Conservation (phyloP, 2,113 vertebrate species). For the Candoia aspera region DNA sequence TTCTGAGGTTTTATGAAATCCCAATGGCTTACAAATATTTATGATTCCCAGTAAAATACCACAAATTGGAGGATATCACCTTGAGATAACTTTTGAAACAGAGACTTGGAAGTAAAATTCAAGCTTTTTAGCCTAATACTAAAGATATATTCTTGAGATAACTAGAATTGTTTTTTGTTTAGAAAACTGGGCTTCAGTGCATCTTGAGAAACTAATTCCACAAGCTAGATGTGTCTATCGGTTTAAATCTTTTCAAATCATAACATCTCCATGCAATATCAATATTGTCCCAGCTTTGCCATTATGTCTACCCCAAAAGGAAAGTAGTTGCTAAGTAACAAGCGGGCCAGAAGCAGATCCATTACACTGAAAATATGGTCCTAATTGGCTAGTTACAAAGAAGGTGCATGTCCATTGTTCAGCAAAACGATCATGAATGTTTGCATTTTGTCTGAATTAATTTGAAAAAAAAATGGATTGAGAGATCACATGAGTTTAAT, state of each 20-base stretch:
- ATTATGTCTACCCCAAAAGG: not conserved
- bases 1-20: not conserved
- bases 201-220: not conserved
- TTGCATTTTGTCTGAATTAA: not conserved
- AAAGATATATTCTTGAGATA: not conserved
- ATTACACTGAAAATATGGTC: not conserved
- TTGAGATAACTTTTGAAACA: not conserved
- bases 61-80: not conserved
- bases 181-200: not conserved
- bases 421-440: not conserved
- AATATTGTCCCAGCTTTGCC: not conserved
- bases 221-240: not conserved
- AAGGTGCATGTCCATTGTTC: not conserved
- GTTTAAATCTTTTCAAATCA: not conserved
- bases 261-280: not conserved
- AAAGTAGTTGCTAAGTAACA: not conserved
- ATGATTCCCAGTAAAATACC: not conserved
- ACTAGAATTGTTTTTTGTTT: not conserved
- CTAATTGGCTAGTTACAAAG: not conserved
- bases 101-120: not conserved
- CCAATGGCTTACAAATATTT: not conserved
- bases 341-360: not conserved
- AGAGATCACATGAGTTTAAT: not conserved
- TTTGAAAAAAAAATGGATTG: not conserved
- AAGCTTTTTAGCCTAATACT: not conserved